Evolutionary conservation across 2,888 invertebrate genomes (phyloP).

Genomic region (Zelleria hepariella): DNA sequence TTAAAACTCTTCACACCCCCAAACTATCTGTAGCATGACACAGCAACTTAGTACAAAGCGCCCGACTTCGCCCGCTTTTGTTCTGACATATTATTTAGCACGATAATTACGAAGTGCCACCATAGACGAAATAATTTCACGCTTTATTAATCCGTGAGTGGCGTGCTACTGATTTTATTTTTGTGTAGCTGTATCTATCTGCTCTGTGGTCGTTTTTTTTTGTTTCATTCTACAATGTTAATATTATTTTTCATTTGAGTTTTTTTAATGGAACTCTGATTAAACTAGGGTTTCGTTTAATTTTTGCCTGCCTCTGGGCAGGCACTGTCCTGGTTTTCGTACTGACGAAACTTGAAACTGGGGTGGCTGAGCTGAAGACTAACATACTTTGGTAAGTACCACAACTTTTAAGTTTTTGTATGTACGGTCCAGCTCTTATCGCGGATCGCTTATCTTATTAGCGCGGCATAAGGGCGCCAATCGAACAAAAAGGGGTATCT

Average conservation of each 20-base stretch:
- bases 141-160: conserved; percentile 15
- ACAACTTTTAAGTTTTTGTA: too few species aligned
- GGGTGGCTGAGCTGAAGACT: too few species aligned
- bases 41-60: conserved; percentile 16
- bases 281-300: background rate
- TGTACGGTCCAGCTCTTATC: too few species aligned
- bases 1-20: background rate
- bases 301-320: too few species aligned
- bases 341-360: too few species aligned
- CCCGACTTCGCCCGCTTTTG: conserved; percentile 17
- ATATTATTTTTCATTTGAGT: too few species aligned
- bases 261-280: background rate
- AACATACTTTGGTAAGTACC: too few species aligned
- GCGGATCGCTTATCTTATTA: too few species aligned
- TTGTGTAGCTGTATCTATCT: background rate
- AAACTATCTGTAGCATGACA: background rate
- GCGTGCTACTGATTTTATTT: background rate
- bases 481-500: too few species aligned
- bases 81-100: conserved; percentile 36
- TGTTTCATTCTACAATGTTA: background rate
- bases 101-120: conserved; percentile 46
- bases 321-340: too few species aligned
- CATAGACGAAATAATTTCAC: conserved; percentile 52
- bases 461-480: too few species aligned
- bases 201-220: background rate